phyloP scores from a whole-genome alignment of 92 coral and sea anemone species.

The Parazoanthus swiftii region DNA sequence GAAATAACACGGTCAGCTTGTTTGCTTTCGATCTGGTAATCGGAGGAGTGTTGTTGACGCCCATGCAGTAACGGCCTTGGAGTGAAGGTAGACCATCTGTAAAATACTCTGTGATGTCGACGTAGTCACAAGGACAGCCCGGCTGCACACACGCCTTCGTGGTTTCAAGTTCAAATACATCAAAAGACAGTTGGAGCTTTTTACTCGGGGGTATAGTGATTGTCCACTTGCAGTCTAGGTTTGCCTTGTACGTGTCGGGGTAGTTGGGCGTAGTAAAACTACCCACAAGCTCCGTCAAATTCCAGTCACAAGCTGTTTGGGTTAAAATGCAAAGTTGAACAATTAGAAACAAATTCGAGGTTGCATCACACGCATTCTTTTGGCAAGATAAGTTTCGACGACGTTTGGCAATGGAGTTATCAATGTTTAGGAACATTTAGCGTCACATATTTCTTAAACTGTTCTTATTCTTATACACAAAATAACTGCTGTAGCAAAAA shows the following conservation, averaged over 20 bases:
- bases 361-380: not conserved
- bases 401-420: not conserved
- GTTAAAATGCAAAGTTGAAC: too few relatives aligned
- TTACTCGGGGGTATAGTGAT: not conserved
- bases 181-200: not conserved
- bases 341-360: not conserved
- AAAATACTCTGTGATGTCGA: constrained; percentile 22
- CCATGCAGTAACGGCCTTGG: constrained; percentile 24
- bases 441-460: too few relatives aligned
- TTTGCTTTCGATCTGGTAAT: constrained; percentile 1
- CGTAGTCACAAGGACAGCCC: constrained; percentile 23
- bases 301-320: not conserved
- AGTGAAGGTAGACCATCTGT: not conserved
- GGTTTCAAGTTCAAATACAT: not conserved
- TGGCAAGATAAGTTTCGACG: not conserved
- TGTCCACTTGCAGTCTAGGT: not conserved
- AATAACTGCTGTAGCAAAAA: too few relatives aligned
- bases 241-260: not conserved
- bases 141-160: not conserved
- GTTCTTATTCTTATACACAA: too few relatives aligned
- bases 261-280: not conserved
- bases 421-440: too few relatives aligned
- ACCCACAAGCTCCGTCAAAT: not conserved
- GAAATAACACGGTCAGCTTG: constrained; percentile 8
- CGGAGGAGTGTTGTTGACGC: constrained; percentile 34